These are phyloP conservation scores for Aphis gossypii DNA, from an alignment of 1,140 invertebrate species.

Conservation along the genomic window DNA sequence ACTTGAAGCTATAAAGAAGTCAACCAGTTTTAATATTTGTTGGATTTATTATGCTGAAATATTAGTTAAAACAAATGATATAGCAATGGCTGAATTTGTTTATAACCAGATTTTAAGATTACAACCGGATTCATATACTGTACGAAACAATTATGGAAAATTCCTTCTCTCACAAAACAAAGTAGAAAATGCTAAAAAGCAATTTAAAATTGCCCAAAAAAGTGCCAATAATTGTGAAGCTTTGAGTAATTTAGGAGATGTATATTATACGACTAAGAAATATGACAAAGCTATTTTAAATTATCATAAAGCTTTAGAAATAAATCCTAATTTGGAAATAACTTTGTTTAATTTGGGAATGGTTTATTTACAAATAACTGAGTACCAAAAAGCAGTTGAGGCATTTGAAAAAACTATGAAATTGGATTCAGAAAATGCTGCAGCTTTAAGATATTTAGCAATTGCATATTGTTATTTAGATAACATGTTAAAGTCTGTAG, in stretches of 20 bases:
- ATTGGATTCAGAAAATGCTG: background rate
- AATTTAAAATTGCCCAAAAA: background rate
- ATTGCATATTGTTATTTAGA: background rate
- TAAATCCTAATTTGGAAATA: background rate
- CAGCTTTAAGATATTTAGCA: background rate
- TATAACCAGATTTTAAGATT: background rate
- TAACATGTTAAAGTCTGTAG: background rate
- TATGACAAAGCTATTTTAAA: background rate
- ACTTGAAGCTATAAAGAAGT: background rate
- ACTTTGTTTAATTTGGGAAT: background rate
- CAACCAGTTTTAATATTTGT: background rate
- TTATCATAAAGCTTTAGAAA: slow-evolving; percentile 3
- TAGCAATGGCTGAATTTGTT: background rate
- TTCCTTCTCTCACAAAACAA: background rate
- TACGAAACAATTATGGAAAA: background rate
- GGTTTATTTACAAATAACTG: background rate
- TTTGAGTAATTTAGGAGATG: background rate
- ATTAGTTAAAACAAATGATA: background rate
- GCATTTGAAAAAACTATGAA: background rate
- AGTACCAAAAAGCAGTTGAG: background rate
- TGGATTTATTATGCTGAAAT: background rate
- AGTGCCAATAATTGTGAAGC: background rate
- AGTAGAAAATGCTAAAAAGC: background rate
- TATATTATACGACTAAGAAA: background rate
- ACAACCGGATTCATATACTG: background rate